Percentiles rank a stretch among this genome's conserved stretches.
Evolutionary conservation across 1,140 invertebrate species (phyloP).

Genomic region (Leptinotarsa undecemlineata): DNA sequence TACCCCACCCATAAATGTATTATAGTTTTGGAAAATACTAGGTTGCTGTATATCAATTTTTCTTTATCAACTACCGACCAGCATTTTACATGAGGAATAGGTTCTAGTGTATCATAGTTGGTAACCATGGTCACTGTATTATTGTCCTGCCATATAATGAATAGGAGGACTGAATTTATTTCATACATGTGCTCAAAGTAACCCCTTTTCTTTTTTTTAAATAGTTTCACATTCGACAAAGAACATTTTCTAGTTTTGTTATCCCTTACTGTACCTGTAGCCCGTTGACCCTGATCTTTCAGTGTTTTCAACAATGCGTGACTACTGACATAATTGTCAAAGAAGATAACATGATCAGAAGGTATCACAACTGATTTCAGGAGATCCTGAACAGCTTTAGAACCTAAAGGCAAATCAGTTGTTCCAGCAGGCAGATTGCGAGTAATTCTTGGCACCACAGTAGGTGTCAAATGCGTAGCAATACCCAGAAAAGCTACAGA

Average conservation of each 20-base stretch:
- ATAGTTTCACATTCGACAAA: not conserved
- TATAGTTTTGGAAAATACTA: constrained; percentile 25
- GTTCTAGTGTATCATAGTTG: no score
- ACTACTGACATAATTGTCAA: no score
- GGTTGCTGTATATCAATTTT: constrained; percentile 25
- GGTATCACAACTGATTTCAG: not conserved
- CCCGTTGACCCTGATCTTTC: no score
- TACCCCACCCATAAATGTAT: no score
- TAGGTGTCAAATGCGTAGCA: constrained; percentile 34
- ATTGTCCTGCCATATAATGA: no score
- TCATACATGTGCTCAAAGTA: not conserved
- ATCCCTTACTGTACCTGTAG: not conserved
- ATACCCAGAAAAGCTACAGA: constrained; percentile 42
- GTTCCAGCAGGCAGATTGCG: not conserved
- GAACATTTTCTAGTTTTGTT: not conserved
- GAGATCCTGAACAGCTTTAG: not conserved
- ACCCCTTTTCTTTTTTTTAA: not conserved
- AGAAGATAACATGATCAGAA: no score
- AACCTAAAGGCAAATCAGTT: constrained; percentile 12
- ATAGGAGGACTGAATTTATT: not conserved
- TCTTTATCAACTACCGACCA: not conserved
- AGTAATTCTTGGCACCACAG: constrained; percentile 21
- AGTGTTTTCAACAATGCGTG: no score
- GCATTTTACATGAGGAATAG: not conserved
- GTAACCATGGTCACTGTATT: no score